Percentiles rank a stretch among this genome's conserved stretches.
Evolutionary conservation across 1,140 invertebrate species (phyloP).

Genomic region (Sarcophaga bullata): DNA sequence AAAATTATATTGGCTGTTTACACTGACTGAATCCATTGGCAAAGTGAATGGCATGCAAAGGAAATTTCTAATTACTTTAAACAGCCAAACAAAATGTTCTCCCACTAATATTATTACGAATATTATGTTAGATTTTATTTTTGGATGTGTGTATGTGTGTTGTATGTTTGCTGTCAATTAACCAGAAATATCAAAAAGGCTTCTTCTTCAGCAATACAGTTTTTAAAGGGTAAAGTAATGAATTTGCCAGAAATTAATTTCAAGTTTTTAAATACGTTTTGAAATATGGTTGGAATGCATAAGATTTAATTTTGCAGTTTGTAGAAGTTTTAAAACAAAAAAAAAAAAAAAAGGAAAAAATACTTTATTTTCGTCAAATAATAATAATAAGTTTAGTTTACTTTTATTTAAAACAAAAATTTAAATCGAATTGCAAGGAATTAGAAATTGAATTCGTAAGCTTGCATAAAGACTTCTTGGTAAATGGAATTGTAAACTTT

Average conservation of each 20-base stretch:
- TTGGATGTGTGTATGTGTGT: background rate
- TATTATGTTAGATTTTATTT: background rate
- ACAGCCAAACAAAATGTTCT: background rate
- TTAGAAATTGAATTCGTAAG: too few species aligned
- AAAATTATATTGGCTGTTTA: constrained; percentile 15
- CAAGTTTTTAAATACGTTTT: too few species aligned
- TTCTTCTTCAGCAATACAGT: background rate
- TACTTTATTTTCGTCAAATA: too few species aligned
- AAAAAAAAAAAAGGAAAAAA: too few species aligned
- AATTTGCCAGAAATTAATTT: too few species aligned
- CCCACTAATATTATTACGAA: background rate
- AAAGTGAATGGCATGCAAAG: background rate
- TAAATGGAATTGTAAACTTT: too few species aligned
- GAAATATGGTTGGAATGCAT: too few species aligned
- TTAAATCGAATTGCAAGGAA: background rate
- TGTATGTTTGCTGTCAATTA: background rate
- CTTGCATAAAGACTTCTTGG: too few species aligned
- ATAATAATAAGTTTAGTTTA: background rate
- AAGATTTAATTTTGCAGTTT: too few species aligned
- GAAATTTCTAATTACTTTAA: constrained; percentile 11
- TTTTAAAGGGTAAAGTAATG: too few species aligned
- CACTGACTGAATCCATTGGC: background rate
- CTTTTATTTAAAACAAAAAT: background rate
- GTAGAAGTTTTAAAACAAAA: background rate
- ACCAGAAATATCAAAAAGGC: background rate